Conservation (phyloP, 2,888 invertebrate genomes). For the Brachypterus glaber region DNA sequence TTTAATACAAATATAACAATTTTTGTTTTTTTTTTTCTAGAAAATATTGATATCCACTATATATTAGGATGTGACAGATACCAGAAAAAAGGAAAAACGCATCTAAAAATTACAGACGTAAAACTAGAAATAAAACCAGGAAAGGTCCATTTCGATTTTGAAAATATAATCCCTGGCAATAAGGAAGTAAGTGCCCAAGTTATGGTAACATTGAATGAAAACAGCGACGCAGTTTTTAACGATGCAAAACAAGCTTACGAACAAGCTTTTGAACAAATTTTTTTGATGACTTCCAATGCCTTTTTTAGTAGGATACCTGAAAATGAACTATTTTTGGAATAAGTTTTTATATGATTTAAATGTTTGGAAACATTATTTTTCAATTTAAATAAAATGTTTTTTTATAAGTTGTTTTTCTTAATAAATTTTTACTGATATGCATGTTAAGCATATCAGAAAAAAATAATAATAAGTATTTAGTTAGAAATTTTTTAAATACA, state of each 20-base stretch:
- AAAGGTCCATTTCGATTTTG: constrained; percentile 28
- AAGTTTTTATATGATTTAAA: not conserved
- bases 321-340: constrained; percentile 24
- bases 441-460: too few species aligned
- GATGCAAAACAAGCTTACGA: constrained; percentile 27
- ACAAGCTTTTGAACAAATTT: constrained; percentile 20
- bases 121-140: constrained; percentile 50
- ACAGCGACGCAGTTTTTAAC: constrained; percentile 23
- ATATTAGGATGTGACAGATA: constrained; percentile 23
- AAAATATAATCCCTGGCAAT: constrained; percentile 28
- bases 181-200: constrained; percentile 25
- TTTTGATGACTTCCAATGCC: constrained; percentile 21
- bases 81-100: constrained; percentile 24
- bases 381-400: too few species aligned
- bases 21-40: constrained; percentile 17
- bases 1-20: not conserved
- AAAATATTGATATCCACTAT: constrained; percentile 19
- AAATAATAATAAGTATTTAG: too few species aligned
- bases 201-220: constrained; percentile 26
- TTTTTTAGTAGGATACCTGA: constrained; percentile 26
- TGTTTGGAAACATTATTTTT: too few species aligned
- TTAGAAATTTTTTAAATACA: too few species aligned
- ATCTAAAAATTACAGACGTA: constrained; percentile 22
- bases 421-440: too few species aligned
- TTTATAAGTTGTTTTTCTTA: too few species aligned